phyloP scores from a whole-genome alignment of 2,113 vertebrate genomes.

The Scytalopus superciliaris region DNA sequence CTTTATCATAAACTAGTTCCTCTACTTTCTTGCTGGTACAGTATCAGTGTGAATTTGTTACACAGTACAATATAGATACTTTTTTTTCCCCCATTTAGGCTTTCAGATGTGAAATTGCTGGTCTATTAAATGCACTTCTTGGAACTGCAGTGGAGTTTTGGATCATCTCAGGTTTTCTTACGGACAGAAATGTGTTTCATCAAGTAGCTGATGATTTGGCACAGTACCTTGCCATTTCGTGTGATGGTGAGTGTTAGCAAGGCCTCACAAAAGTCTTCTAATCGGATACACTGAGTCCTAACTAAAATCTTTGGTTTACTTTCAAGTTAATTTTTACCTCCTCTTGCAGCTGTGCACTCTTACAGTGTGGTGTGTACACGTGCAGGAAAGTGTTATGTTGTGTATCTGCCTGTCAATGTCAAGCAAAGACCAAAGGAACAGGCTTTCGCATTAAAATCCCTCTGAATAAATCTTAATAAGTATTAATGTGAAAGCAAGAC shows the following conservation, averaged over 20 bases:
- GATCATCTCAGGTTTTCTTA: constrained; percentile 83
- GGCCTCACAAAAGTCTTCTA: not conserved
- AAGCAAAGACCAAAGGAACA: not conserved
- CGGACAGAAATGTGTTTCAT: constrained; percentile 80
- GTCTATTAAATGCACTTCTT: constrained; percentile 81
- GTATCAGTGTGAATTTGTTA: not conserved
- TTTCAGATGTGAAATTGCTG: constrained; percentile 73
- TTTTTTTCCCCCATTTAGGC: constrained; percentile 22
- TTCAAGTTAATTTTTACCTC: not conserved
- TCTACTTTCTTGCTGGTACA: not conserved
- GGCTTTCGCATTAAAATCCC: not conserved
- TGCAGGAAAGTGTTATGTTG: not conserved
- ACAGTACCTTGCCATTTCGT: constrained; percentile 81
- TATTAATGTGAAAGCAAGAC: not conserved
- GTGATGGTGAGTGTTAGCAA: constrained; percentile 79
- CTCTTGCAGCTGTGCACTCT: not conserved
- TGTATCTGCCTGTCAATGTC: not conserved
- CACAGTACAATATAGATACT: not conserved
- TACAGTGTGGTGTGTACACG: not conserved
- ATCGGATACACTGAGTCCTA: not conserved
- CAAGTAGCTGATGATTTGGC: constrained; percentile 83
- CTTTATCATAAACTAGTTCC: not conserved
- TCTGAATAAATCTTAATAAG: not conserved
- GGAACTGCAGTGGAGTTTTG: constrained; percentile 88
- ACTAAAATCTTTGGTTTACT: not conserved